These are phyloP conservation scores for Etheostoma nigrum DNA, from an alignment of 2,797 vertebrate genomes.

Conservation along the genomic window DNA sequence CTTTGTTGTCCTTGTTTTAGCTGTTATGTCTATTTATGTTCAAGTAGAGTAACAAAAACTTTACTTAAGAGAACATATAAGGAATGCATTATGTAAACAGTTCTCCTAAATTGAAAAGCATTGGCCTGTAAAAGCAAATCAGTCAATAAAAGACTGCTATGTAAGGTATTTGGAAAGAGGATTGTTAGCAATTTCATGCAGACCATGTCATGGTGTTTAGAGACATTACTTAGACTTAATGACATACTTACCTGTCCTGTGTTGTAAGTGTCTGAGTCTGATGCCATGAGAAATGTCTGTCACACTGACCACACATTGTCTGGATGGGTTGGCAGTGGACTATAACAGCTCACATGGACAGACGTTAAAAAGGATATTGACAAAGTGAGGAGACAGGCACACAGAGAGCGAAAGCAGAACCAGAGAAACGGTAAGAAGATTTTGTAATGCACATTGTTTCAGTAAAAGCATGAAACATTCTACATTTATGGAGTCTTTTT, in stretches of 20 bases:
- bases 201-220: slow-evolving; percentile 57
- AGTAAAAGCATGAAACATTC: background rate
- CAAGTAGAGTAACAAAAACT: background rate
- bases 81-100: background rate
- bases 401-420: slow-evolving; percentile 32
- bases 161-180: background rate
- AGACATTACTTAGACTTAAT: slow-evolving; percentile 78
- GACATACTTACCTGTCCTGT: slow-evolving; percentile 65
- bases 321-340: slow-evolving; percentile 50
- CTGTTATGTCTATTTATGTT: too few relatives aligned
- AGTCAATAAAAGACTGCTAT: background rate
- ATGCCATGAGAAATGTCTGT: slow-evolving; percentile 73
- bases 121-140: slow-evolving; percentile 10
- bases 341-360: slow-evolving; percentile 47
- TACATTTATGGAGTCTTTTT: background rate
- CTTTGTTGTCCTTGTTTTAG: too few relatives aligned
- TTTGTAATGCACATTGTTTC: background rate
- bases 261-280: slow-evolving; percentile 75
- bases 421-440: slow-evolving; percentile 55
- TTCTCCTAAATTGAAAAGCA: background rate
- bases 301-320: slow-evolving; percentile 72
- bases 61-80: slow-evolving; percentile 1
- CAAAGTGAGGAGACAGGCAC: slow-evolving; percentile 31
- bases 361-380: slow-evolving; percentile 73
- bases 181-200: slow-evolving; percentile 41